Percentiles rank a stretch among this genome's conserved stretches.
These are phyloP conservation scores for Amblyteles armatorius DNA, from an alignment of 2,888 invertebrate genomes.

Conservation along the genomic window DNA sequence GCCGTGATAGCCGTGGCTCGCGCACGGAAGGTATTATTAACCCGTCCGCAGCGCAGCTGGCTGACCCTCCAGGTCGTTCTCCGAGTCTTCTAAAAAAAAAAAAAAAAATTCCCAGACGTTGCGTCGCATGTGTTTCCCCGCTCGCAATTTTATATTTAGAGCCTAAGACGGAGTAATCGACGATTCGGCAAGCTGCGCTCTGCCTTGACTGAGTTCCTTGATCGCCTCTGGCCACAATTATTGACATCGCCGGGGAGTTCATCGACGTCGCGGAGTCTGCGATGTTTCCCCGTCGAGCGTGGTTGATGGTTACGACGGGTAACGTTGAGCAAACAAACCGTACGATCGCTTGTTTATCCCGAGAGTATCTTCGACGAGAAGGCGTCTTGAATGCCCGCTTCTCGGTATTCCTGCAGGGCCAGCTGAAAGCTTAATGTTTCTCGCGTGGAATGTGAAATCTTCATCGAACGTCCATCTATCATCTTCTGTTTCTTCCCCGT, in stretches of 20 bases:
- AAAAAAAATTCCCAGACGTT: conserved; percentile 23
- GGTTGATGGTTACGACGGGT: conserved; percentile 63
- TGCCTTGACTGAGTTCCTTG: conserved; percentile 8
- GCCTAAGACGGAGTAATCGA: neutral
- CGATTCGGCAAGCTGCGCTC: too few species aligned
- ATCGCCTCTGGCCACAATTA: conserved; percentile 52
- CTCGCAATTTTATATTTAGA: conserved; percentile 57
- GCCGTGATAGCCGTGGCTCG: neutral
- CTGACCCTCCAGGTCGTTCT: neutral
- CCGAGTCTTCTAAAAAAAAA: neutral
- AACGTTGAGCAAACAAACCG: conserved; percentile 67
- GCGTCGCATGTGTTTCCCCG: neutral
- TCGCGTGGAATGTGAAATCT: conserved; percentile 49
- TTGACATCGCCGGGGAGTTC: conserved; percentile 41
- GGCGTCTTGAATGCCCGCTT: conserved; percentile 47
- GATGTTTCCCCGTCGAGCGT: conserved; percentile 46
- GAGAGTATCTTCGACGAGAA: conserved; percentile 14
- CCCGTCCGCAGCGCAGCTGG: neutral
- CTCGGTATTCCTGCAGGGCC: conserved; percentile 23
- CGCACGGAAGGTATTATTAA: conserved; percentile 4
- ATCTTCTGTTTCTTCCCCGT: conserved; percentile 21
- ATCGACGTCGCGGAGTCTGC: conserved; percentile 40
- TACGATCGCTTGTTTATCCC: conserved; percentile 56
- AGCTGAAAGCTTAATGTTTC: conserved; percentile 42
- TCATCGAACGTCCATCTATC: conserved; percentile 59